Base-by-base conservation (phyloP, 2,797 vertebrate genomes). In the Pachyuromys duprasi region DNA sequence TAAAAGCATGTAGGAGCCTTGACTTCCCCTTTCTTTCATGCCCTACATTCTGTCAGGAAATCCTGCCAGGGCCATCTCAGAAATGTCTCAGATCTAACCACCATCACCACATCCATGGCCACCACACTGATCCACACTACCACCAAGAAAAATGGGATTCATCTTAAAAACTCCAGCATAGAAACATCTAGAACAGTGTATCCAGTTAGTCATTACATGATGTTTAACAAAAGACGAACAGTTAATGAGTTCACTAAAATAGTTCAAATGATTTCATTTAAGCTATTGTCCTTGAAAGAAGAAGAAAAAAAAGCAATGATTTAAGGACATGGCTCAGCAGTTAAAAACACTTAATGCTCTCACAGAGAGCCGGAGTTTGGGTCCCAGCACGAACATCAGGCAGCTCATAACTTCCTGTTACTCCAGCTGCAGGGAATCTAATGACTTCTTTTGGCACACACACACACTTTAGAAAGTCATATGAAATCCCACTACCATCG, bases 121-220 rank as follows among this genome's bases (percentile, higher is more conserved):
- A 20, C 24, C 28, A 8, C 57, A 33, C 72, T 33, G 28, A 2
- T 42, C 20, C 74, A 33, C 76, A 62, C 28, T 67, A 63, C 8
- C 55, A 57, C 8, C 33, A 1, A 82, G 67, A 75, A 67, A 88
- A 89, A 24, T 39, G 53, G 57, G 74, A 76, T 24, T 70, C 45
- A 62, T 39, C n/a, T 45, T 26, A 63, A 86, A 86, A 81, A 49
- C 20, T 55, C 26, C n/a, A 53, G 63, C 76, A 90, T 24, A 57
- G 84, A 93, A 75, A 75, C 11, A 33, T 86, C 93, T 81, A 89
- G 83, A 90, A 88, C 18, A 57, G 20, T 60, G 20, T 80, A 74
- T 13, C 53, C 89, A 86, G 70, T 28, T 62, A 83, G 12, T 57
- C 53, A 63, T 31, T 11, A 18, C 4, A 22, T 4, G 11, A 42